These are phyloP conservation scores for Neodiprion lecontei DNA, from an alignment of 1,140 invertebrate species.

Conservation along the genomic window DNA sequence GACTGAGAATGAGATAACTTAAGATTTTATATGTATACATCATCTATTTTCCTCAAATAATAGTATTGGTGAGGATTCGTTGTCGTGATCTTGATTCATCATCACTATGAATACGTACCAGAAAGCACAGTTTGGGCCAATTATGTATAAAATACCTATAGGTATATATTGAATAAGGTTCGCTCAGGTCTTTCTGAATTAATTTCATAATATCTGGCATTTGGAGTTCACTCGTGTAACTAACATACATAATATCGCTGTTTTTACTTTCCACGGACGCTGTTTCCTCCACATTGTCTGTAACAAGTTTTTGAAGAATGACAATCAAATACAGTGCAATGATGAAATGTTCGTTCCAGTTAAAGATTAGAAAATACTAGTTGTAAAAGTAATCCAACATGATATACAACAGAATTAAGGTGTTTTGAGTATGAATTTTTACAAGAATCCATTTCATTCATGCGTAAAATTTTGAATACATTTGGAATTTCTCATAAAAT, in stretches of 20 bases:
- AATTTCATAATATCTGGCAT: conserved; percentile 98
- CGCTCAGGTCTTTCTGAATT: conserved; percentile 98
- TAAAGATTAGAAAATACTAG: conserved; percentile 7
- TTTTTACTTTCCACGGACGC: conserved; percentile 41
- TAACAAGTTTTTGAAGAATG: conserved; percentile 25
- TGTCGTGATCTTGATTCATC: not conserved
- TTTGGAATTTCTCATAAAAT: too few species aligned
- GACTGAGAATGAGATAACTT: too few species aligned
- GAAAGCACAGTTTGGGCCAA: conserved; percentile 98
- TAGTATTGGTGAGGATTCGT: conserved; percentile 6
- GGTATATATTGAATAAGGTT: conserved; percentile 99
- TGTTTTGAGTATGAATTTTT: too few species aligned
- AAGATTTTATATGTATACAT: too few species aligned
- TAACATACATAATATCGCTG: conserved; percentile 67
- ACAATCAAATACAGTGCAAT: not conserved
- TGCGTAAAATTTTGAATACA: too few species aligned
- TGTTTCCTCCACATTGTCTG: conserved; percentile 44
- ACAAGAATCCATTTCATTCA: too few species aligned
- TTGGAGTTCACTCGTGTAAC: conserved; percentile 88
- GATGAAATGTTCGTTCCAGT: not conserved
- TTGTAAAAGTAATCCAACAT: conserved; percentile 14
- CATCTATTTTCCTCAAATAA: too few species aligned
- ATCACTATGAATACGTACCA: conserved; percentile 70
- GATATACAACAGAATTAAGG: conserved; percentile 16
- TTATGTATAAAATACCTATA: conserved; percentile 99